A percentile compares a stretch with the other conserved stretches of the same genome.
phyloP scores from a whole-genome alignment of 2,888 invertebrate species.

The Teleogryllus oceanicus region DNA sequence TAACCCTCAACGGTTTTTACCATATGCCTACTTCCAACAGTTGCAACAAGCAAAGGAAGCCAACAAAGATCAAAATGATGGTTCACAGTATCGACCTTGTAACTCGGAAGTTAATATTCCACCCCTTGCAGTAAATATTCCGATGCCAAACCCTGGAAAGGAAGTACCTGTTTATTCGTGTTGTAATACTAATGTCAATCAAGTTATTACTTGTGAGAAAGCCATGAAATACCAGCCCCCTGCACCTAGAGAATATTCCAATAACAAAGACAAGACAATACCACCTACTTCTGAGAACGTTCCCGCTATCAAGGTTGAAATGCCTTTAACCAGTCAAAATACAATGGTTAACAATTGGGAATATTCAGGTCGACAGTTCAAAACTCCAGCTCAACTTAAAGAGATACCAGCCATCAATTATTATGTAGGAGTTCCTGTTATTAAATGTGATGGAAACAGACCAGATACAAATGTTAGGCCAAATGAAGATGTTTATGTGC shows the following conservation, averaged over 20 bases:
- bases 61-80: background rate
- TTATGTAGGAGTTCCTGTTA: background rate
- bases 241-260: too few species aligned
- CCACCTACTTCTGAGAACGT: background rate
- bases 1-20: conserved; percentile 37
- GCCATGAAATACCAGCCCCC: background rate
- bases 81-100: background rate
- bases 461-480: background rate
- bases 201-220: background rate
- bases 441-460: background rate
- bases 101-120: background rate
- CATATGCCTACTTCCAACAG: conserved; percentile 8
- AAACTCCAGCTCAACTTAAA: conserved; percentile 47
- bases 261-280: background rate
- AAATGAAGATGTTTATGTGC: background rate
- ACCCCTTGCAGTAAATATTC: background rate
- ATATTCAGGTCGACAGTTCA: conserved; percentile 41
- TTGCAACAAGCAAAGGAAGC: background rate
- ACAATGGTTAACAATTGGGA: background rate
- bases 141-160: background rate
- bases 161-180: background rate
- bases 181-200: background rate
- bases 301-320: background rate
- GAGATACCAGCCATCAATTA: conserved; percentile 43
- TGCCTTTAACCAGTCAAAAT: background rate